Conservation (phyloP, 2,888 invertebrate genomes). For the Diadegma fenestrale region DNA sequence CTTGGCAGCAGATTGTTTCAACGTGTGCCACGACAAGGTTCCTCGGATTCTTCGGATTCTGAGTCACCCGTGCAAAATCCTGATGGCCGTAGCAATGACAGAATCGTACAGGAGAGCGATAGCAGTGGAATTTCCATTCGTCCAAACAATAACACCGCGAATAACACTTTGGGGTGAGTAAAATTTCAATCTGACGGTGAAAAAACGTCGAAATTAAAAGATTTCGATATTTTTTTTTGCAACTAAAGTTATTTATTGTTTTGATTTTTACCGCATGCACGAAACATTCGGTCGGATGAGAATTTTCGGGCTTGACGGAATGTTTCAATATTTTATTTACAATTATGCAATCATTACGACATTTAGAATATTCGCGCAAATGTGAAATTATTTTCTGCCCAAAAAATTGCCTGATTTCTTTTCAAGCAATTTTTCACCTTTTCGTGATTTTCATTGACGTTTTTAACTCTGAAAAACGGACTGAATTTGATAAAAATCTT, state of each 20-base stretch:
- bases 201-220: not conserved
- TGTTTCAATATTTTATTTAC: not conserved
- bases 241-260: not conserved
- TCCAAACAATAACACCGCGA: constrained; percentile 71
- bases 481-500: not conserved
- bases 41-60: constrained; percentile 75
- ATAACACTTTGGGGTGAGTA: constrained; percentile 75
- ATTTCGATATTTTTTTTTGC: not conserved
- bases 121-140: constrained; percentile 79
- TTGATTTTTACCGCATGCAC: not conserved
- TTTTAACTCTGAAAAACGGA: not conserved
- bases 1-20: constrained; percentile 74
- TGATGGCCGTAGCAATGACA: constrained; percentile 36
- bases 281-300: not conserved
- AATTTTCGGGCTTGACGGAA: not conserved
- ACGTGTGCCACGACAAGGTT: constrained; percentile 73
- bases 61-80: constrained; percentile 69
- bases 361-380: too few relatives aligned
- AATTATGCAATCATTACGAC: not conserved
- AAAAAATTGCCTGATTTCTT: not conserved
- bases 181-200: constrained; percentile 53
- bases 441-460: not conserved
- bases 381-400: too few relatives aligned
- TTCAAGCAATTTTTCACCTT: not conserved
- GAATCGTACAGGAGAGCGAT: constrained; percentile 48